phyloP scores from a whole-genome alignment of 2,888 invertebrate genomes.

The Tuta absoluta region DNA sequence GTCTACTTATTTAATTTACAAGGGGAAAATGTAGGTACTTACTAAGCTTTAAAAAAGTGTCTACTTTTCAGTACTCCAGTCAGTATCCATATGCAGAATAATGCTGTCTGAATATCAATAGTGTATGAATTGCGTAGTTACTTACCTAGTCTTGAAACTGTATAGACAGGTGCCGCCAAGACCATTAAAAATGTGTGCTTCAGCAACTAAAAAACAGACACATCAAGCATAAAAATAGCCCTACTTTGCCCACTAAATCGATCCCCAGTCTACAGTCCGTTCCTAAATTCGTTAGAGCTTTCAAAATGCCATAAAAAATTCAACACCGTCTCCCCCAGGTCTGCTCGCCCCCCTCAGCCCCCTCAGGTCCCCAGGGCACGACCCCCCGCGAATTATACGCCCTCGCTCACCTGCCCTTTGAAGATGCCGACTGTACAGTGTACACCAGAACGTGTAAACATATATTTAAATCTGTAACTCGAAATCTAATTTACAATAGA shows the following conservation, averaged over 20 bases:
- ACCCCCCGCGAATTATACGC: conserved; percentile 58
- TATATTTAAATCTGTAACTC: conserved; percentile 35
- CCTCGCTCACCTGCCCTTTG: conserved; percentile 73
- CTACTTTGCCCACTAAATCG: not conserved
- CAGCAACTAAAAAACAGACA: not conserved
- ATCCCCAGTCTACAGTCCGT: conserved; percentile 5
- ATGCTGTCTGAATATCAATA: too few species aligned
- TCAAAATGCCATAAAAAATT: conserved; percentile 55
- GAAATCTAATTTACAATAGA: not conserved
- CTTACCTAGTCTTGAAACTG: too few species aligned
- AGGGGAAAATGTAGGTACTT: too few species aligned
- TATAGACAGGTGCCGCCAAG: too few species aligned
- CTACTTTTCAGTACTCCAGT: too few species aligned
- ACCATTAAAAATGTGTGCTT: too few species aligned
- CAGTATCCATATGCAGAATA: too few species aligned
- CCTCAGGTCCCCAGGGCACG: conserved; percentile 37
- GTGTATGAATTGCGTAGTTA: too few species aligned
- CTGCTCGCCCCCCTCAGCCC: conserved; percentile 31
- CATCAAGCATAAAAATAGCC: not conserved
- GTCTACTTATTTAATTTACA: too few species aligned
- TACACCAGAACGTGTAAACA: conserved; percentile 44
- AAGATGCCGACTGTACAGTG: conserved; percentile 49
- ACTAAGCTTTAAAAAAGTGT: too few species aligned
- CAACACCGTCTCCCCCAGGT: conserved; percentile 40
- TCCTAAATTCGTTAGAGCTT: conserved; percentile 16